phyloP scores from a whole-genome alignment of 2,113 vertebrate species.

The Strix uralensis region DNA sequence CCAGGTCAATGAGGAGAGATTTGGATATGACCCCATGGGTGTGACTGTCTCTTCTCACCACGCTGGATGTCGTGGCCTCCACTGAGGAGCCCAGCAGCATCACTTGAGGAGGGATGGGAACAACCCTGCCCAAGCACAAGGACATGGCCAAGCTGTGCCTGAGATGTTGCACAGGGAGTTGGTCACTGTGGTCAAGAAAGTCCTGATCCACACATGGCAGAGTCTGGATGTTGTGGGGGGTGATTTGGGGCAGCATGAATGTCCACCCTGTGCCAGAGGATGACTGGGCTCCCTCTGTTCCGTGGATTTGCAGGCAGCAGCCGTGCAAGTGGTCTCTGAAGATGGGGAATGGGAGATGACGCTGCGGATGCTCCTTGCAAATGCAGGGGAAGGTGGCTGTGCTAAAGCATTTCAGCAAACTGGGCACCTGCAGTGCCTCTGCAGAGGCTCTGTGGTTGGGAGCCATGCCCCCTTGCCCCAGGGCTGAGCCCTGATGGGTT shows the following conservation, averaged over 20 bases:
- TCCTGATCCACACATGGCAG: rapidly evolving
- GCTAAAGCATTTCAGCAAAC: not conserved
- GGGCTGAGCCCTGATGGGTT: not conserved
- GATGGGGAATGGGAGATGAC: not conserved
- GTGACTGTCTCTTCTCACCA: not conserved
- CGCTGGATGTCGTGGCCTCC: not conserved
- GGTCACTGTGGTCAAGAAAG: not conserved
- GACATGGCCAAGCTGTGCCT: not conserved
- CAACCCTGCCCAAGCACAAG: not conserved
- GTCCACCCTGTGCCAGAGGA: not conserved
- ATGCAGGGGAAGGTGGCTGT: not conserved
- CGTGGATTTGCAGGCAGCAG: not conserved
- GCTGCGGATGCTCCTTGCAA: not conserved
- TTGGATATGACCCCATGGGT: not conserved
- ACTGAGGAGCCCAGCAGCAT: not conserved
- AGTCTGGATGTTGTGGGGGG: not conserved
- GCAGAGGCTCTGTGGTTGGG: too few species aligned
- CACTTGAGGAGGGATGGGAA: not conserved
- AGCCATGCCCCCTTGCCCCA: too few species aligned
- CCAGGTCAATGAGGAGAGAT: not conserved
- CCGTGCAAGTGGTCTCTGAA: rapidly evolving
- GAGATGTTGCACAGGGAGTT: not conserved
- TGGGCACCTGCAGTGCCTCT: not conserved
- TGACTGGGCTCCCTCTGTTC: not conserved
- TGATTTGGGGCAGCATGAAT: not conserved